Evolutionary conservation across 2,113 vertebrate species (phyloP), one percentile per base, ranked within the genome.

Genomic region (Felis chaus): DNA sequence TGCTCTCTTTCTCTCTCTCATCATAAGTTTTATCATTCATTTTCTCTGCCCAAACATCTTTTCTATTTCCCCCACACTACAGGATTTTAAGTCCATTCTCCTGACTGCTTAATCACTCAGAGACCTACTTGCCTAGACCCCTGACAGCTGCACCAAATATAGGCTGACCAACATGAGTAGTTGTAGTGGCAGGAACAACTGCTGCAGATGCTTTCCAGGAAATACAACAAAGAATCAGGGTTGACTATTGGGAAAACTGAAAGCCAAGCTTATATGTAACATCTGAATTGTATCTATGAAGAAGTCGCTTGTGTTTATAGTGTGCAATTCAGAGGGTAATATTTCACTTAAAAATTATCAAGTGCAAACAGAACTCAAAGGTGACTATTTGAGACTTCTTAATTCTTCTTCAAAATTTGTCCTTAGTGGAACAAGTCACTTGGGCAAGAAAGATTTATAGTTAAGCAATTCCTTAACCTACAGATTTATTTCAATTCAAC

Each of bases 361-460:
- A 73, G 33, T 81, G 36, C 15, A 94, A 93, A 96, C 16, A 95
- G 29, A 76, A n/a, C 41, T 93, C 89, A 95, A 87, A 88, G 36
- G 39, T 97, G 61, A 85, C 41, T 69, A 95, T 84, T 93, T 89
- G 84, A 97, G 45, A 91, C 61, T 78, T 97, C 7, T 39, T 76
- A 6, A 71, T 90, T 69, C 36, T 95, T 84, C 86, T 96, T 84
- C 87, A 89, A 97, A 96, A 95, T 7, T 74, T 89, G n/a, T 87
- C 50, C 50, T 90, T 83, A 95, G 39, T 95, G 41, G 45, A 96
- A 74, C 27, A 80, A 92, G 48, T 71, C 48, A 94, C 88, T 95
- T 96, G 69, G 39, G 65, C 23, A 93, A 94, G 63, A 96, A 96
- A 95, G 71, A 92, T 74, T 96, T 88, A 95, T 29, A 96, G 45